Percentiles rank a stretch among this genome's conserved stretches.
These are phyloP conservation scores for Meloidogyne chitwoodi DNA, from an alignment of 1,140 invertebrate species.

Conservation along the genomic window DNA sequence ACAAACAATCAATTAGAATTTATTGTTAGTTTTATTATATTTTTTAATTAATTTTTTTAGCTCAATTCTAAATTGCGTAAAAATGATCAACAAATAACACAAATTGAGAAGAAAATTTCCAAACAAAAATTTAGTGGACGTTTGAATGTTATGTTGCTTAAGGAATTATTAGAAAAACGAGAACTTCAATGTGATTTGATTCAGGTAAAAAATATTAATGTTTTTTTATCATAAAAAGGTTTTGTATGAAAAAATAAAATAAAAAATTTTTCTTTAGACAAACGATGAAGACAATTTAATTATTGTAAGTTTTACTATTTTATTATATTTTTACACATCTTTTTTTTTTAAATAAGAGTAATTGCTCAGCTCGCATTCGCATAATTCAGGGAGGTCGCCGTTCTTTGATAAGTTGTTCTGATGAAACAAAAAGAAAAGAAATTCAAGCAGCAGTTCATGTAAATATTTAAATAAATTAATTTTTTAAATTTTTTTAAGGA, in stretches of 20 bases:
- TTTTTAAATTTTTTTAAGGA: not conserved
- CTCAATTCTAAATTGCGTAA: not conserved
- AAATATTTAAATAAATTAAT: not conserved
- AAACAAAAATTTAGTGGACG: constrained; percentile 1
- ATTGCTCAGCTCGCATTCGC: constrained; percentile 4
- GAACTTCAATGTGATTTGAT: not conserved
- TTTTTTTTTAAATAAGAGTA: not conserved
- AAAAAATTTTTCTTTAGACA: not conserved
- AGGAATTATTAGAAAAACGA: constrained; percentile 10
- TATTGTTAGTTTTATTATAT: constrained; percentile 4
- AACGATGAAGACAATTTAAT: constrained; percentile 1
- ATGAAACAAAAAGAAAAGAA: constrained; percentile 4
- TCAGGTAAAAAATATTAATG: not conserved
- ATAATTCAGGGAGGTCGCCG: not conserved
- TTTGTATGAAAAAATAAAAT: not conserved
- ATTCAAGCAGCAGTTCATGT: constrained; percentile 5
- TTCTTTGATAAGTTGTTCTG: constrained; percentile 11
- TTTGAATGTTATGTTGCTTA: not conserved
- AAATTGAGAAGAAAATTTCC: not conserved
- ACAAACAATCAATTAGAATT: constrained; percentile 43
- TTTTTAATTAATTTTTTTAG: not conserved
- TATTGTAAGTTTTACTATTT: not conserved
- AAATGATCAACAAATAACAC: constrained; percentile 7
- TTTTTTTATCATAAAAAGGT: too few species aligned
- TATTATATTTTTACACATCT: not conserved